Evolutionary conservation across 1,140 invertebrate species (phyloP).

Genomic region (Paraescarpia echinospica): DNA sequence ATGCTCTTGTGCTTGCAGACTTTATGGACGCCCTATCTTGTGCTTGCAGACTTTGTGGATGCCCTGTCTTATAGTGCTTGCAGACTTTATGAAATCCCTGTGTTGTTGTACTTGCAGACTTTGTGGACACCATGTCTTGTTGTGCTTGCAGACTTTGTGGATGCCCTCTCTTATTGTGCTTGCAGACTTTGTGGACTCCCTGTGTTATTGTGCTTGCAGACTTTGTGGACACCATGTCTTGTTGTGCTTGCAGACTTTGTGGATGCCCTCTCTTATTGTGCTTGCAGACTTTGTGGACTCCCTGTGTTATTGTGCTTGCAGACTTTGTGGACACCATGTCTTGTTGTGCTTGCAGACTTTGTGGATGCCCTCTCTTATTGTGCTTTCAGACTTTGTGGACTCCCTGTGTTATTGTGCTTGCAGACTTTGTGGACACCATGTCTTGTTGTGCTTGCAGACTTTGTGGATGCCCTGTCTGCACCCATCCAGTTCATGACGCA

Average conservation of each 20-base stretch:
- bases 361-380: not conserved
- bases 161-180: slow-evolving; percentile 71
- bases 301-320: not conserved
- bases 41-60: not conserved
- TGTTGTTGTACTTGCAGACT: not conserved
- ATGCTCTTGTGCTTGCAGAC: not conserved
- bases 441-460: slow-evolving; percentile 76
- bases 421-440: slow-evolving; percentile 52
- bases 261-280: too few relatives aligned
- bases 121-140: slow-evolving; percentile 70
- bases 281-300: not conserved
- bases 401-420: not conserved
- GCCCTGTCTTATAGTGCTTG: too few relatives aligned
- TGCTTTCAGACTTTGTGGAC: not conserved
- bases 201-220: not conserved
- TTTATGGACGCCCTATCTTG: too few relatives aligned
- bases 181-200: not conserved
- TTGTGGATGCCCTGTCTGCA: slow-evolving; percentile 96
- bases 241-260: too few relatives aligned
- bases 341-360: not conserved
- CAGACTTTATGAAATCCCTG: not conserved
- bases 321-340: not conserved
- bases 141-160: slow-evolving; percentile 80
- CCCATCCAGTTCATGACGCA: slow-evolving; percentile 89
- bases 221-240: not conserved